These are phyloP conservation scores for Ochropacha duplaris DNA, from an alignment of 2,888 invertebrate genomes.

Conservation along the genomic window DNA sequence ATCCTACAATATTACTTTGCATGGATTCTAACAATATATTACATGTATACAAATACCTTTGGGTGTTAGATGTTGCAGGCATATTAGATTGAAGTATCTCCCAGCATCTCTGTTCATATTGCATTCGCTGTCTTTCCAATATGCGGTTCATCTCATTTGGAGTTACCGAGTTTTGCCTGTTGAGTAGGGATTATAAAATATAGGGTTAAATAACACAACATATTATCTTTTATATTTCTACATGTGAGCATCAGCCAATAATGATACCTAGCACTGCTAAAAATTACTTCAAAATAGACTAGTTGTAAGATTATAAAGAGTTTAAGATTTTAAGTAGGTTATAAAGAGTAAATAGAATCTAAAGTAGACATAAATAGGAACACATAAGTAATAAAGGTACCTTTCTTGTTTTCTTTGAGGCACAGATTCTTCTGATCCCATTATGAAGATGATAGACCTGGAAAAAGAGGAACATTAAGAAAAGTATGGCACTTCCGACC, in stretches of 20 bases:
- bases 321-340: too few species aligned
- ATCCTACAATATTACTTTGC: too few species aligned
- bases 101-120: conserved; percentile 8
- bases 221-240: background rate
- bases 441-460: background rate
- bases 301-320: too few species aligned
- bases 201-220: too few species aligned
- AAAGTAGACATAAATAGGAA: background rate
- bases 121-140: conserved; percentile 5
- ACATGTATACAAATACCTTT: background rate
- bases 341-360: too few species aligned
- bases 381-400: background rate
- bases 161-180: background rate
- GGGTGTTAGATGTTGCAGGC: background rate
- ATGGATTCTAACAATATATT: too few species aligned
- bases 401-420: background rate
- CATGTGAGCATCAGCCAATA: background rate
- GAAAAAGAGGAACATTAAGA: too few species aligned
- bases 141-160: conserved; percentile 1
- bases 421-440: background rate
- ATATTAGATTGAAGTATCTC: background rate
- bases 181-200: background rate
- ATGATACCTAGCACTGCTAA: too few species aligned
- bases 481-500: too few species aligned
- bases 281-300: too few species aligned